Evolutionary conservation across 2,797 vertebrate species (phyloP), one percentile per base, ranked within the genome.

Genomic region (Typhlichthys eigenmanni): DNA sequence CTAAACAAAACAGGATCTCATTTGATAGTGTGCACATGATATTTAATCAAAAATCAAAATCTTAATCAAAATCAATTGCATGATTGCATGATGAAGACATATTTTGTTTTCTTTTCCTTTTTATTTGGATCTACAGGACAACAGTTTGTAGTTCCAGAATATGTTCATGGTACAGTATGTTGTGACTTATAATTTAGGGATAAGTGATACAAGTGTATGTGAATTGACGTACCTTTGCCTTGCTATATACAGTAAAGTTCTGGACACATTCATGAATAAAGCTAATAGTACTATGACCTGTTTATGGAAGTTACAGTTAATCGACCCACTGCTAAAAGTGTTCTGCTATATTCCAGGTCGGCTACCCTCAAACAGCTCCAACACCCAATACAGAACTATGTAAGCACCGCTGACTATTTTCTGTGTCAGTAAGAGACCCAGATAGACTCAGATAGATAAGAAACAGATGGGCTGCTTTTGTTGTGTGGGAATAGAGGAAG

Each of bases 391-490:
- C 63, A 69, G 76, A 79, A 79, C 70, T 51, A 69, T 67, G 70
- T 69, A 82, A 84, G 82, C 13, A 54, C 54, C 60, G 24, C 24
- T 29, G 79, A 80, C 62, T 62, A 55, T 75, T 76, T 74, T 72
- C 74, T 78, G 75, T 79, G 81, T 82, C 76, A 74, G 29, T 74
- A 77, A 38, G 47, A 74, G 68, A 84, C 74, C 54, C 83, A 43
- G 38, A 85, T 66, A 38, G 47, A 78, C 54, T 58, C 56, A 77
- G 70, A 90, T 50, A 80, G 69, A 84, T 91, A 70, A 47, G 66
- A 88, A 91, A 87, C 89, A 91, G 87, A 87, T 91, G 88, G 61
- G 55, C 64, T 19, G 69, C 54, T 70, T 55, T 46, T 68, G 29
- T 19, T n/a, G 56, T 69, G 60, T 64, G 64, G 56, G 47, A 68